Conservation (phyloP, 2,888 invertebrate species). For the Sesamia inferens region DNA sequence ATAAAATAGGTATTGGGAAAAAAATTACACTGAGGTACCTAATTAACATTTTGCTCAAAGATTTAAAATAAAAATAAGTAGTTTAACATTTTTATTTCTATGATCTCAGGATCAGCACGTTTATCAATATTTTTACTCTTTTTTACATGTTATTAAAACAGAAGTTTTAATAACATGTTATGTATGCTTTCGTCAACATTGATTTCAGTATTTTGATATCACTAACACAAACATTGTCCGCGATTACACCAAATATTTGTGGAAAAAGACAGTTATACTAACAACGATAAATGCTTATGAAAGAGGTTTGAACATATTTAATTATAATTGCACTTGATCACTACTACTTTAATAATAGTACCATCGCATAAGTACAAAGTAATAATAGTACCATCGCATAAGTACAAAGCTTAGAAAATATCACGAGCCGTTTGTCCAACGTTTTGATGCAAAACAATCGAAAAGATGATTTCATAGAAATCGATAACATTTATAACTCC, state of each 20-base stretch:
- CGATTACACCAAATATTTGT: neutral
- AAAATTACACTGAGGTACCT: neutral
- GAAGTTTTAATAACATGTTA: neutral
- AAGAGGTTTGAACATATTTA: conserved; percentile 7
- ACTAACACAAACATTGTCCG: conserved; percentile 13
- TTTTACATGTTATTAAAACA: neutral
- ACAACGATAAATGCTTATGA: conserved; percentile 3
- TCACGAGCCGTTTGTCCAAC: conserved; percentile 72
- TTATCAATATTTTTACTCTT: conserved; percentile 13
- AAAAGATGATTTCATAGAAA: conserved; percentile 81
- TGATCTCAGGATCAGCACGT: neutral
- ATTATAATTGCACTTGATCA: conserved; percentile 51
- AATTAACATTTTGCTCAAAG: neutral
- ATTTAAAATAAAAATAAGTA: neutral
- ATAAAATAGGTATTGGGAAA: neutral
- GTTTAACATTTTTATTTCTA: neutral
- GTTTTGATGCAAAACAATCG: conserved; percentile 87
- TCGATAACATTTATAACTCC: conserved; percentile 61
- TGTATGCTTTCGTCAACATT: conserved; percentile 3
- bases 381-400: conserved; percentile 38
- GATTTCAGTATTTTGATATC: conserved; percentile 8
- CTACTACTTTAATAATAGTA: conserved; percentile 32
- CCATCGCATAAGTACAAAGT: conserved; percentile 52
- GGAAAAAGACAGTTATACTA: neutral
- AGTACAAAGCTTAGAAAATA: conserved; percentile 62